Conservation (phyloP, 1,140 invertebrate genomes). For the Samia ricini region DNA sequence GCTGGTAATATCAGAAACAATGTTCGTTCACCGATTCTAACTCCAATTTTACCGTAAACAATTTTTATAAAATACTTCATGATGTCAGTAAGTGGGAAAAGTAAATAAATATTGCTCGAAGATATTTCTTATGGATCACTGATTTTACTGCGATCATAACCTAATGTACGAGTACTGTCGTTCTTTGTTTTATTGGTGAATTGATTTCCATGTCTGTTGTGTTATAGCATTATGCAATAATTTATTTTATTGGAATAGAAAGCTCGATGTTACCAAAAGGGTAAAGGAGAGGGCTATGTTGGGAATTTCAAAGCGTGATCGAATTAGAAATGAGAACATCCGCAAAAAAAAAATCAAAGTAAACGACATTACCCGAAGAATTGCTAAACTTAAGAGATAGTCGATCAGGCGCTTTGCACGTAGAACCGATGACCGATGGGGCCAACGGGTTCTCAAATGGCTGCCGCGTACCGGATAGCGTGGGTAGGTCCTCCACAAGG, state of each 20-base stretch:
- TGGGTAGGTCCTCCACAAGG: too few relatives aligned
- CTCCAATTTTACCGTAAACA: neutral
- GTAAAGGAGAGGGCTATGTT: too few relatives aligned
- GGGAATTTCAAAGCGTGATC: too few relatives aligned
- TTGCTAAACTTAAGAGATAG: too few relatives aligned
- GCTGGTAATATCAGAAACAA: neutral
- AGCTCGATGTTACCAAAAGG: neutral
- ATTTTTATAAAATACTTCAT: neutral
- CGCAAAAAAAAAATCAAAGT: too few relatives aligned
- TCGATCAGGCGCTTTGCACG: too few relatives aligned
- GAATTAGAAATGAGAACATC: too few relatives aligned
- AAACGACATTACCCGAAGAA: too few relatives aligned
- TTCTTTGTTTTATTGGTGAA: conserved; percentile 4
- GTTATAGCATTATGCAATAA: neutral
- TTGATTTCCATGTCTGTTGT: neutral
- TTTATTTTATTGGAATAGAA: neutral
- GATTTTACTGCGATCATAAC: conserved; percentile 12
- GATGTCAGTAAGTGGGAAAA: neutral
- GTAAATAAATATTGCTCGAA: neutral
- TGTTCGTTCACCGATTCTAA: neutral
- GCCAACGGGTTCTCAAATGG: too few relatives aligned
- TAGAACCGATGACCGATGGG: too few relatives aligned
- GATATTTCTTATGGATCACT: conserved; percentile 15
- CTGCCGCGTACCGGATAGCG: too few relatives aligned
- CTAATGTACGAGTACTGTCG: conserved; percentile 4